Conservation (phyloP, 2,113 vertebrate genomes). For the Prietella phreatophila region DNA sequence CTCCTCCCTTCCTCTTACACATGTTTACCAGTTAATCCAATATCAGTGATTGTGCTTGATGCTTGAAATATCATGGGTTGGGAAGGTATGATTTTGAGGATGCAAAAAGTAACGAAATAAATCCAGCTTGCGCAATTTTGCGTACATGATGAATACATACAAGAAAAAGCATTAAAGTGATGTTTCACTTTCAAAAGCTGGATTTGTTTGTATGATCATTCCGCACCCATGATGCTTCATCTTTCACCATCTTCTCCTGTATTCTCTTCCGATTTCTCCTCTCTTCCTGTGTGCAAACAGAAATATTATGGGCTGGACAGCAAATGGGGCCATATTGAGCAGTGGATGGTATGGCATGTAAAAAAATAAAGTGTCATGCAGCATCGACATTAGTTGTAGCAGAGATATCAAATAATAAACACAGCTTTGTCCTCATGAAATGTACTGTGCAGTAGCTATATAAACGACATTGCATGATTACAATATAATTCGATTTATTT, state of each 20-base stretch:
- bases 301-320: constrained; percentile 92
- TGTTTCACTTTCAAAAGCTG: neutral
- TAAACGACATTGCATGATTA: neutral
- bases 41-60: neutral
- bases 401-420: neutral
- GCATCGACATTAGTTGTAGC: neutral
- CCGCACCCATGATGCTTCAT: neutral
- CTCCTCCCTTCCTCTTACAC: neutral
- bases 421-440: neutral
- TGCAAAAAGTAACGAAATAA: neutral
- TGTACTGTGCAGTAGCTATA: neutral
- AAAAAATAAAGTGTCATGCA: constrained; percentile 20
- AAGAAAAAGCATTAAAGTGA: neutral
- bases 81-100: neutral
- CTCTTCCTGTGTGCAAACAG: constrained; percentile 64
- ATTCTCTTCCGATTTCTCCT: constrained; percentile 23
- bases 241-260: neutral
- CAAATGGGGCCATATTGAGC: constrained; percentile 96
- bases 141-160: neutral
- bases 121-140: neutral
- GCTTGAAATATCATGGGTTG: neutral
- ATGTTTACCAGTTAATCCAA: neutral
- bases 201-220: neutral
- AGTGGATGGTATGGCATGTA: constrained; percentile 89
- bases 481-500: neutral